Base-by-base conservation (phyloP, 1,140 invertebrate genomes). In the Samia ricini region DNA sequence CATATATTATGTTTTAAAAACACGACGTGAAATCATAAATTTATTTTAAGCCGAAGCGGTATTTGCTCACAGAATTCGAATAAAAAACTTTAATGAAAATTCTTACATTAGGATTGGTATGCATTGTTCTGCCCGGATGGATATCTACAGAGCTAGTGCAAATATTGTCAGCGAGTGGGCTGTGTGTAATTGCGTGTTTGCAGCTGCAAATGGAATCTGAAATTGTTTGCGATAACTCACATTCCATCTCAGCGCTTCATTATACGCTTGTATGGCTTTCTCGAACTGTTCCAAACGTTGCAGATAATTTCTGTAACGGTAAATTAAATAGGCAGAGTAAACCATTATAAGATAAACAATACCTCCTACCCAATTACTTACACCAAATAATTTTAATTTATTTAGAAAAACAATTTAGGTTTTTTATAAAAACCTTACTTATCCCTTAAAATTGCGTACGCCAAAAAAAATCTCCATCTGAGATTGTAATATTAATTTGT, bases 231-330 rank as follows among this genome's bases (percentile, higher is more conserved):
- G 33, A 42, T 42, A 23, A 83, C 85, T 86, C 62, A 88, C 86
- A 76, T 88, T 84, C 86, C 86, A 89, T 10, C 82, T 72, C 10
- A 89, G 71, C 21, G 85, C 86, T 68, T 89, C 86, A 64, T 84
- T 83, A 73, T 89, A 88, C n/a, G 82, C 78, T 52, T 77, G 71
- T 77, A 86, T 88, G 50, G 85, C 81, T 76, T 86, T 88, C 74
- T 89, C 83, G 56, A 89, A 89, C 60, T 77, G 79, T 66, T 89
- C 86, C 66, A 85, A 69, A 51, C 82, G 82, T 64, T 88, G 83
- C 71, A 89, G 81, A 63, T 88, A 89, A 79, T 88, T 81, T 57
- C 85, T 89, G 83, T 18, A 67, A 71, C 19, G 22, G 24, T 56
- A 56, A 56, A 26, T 33, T 24, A 20, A 29, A 26, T 18, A 12